phyloP scores from a whole-genome alignment of 2,797 vertebrate genomes.

The Sibirionetta formosa region DNA sequence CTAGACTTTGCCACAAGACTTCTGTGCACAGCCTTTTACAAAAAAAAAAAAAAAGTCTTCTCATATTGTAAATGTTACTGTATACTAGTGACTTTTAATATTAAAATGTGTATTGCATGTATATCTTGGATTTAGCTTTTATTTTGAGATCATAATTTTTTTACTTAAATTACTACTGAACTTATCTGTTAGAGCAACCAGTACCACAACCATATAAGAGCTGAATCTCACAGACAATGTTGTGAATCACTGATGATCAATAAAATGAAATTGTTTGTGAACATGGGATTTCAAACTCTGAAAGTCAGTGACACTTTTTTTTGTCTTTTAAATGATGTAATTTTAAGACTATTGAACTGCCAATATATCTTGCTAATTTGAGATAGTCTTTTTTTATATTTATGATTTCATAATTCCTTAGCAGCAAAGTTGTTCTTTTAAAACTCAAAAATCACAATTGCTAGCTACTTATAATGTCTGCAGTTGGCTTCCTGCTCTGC shows the following conservation, averaged over 20 bases:
- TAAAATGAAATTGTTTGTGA: neutral
- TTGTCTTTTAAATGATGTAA: neutral
- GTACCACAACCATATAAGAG: neutral
- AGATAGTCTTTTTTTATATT: neutral
- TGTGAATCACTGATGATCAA: neutral
- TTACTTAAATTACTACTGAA: neutral
- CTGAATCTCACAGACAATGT: neutral
- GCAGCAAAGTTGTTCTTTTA: neutral
- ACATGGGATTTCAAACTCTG: neutral
- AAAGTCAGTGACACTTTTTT: neutral
- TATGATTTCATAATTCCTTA: neutral
- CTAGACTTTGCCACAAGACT: neutral
- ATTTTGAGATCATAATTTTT: neutral
- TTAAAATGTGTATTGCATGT: neutral
- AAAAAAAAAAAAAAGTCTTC: neutral
- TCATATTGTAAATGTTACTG: accelerated
- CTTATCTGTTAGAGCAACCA: neutral
- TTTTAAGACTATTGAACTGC: neutral
- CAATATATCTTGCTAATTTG: neutral
- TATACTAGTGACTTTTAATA: neutral
- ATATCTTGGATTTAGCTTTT: neutral
- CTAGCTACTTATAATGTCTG: neutral
- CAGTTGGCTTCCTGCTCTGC: neutral
- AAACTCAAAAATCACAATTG: neutral
- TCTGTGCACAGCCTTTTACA: neutral